phyloP scores from a whole-genome alignment of 1,140 invertebrate species.

The Drosophila bocki region DNA sequence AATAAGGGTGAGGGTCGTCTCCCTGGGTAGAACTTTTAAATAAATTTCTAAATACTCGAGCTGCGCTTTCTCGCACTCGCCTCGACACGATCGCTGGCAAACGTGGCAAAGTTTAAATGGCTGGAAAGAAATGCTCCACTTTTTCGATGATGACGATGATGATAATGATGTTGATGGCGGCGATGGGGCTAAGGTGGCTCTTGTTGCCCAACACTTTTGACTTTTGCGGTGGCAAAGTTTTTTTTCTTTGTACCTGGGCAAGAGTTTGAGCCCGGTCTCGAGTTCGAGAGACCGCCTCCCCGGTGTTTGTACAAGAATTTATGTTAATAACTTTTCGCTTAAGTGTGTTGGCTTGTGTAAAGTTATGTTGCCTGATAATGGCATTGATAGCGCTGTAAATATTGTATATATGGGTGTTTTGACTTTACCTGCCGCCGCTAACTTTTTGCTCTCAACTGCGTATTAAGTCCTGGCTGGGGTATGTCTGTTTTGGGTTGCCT shows the following conservation, averaged over 20 bases:
- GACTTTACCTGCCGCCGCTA: constrained; percentile 10
- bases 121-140: constrained; percentile 56
- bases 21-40: constrained; percentile 66
- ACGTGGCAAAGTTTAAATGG: constrained; percentile 76
- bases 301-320: constrained; percentile 68
- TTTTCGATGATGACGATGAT: constrained; percentile 31
- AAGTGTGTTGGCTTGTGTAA: constrained; percentile 41
- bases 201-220: constrained; percentile 70
- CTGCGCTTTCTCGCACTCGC: constrained; percentile 49
- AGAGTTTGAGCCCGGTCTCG: constrained; percentile 34
- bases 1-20: neutral
- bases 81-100: constrained; percentile 67
- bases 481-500: neutral
- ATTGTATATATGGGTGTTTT: constrained; percentile 55
- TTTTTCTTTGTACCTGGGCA: constrained; percentile 46
- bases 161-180: constrained; percentile 25
- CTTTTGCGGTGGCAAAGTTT: constrained; percentile 74
- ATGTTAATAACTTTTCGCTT: constrained; percentile 78
- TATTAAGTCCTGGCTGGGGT: neutral
- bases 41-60: constrained; percentile 81
- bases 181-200: constrained; percentile 25
- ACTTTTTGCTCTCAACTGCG: constrained; percentile 13
- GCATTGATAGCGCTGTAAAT: constrained; percentile 77
- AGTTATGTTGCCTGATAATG: constrained; percentile 74
- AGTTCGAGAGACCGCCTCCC: constrained; percentile 48